Percentiles rank a stretch among this genome's conserved stretches.
Conservation (phyloP, 2,797 vertebrate genomes). For the Chlorospingus flavigularis region DNA sequence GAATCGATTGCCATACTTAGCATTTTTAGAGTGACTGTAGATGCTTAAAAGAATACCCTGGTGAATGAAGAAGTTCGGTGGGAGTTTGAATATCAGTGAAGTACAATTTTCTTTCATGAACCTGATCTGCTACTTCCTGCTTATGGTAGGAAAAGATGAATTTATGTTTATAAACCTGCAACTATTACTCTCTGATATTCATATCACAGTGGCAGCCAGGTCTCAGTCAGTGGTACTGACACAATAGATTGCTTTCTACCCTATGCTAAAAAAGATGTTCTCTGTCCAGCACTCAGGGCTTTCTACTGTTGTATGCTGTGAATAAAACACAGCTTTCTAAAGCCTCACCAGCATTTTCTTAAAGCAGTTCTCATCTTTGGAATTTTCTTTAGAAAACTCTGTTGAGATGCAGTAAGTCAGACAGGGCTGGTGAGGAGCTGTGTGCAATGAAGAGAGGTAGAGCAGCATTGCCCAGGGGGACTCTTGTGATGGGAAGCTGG, state of each 20-base stretch:
- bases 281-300: background rate
- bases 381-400: conserved; percentile 41
- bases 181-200: background rate
- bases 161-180: conserved; percentile 8
- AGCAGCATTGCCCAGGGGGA: background rate
- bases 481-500: background rate
- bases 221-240: background rate
- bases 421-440: background rate
- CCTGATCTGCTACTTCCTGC: background rate
- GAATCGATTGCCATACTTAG: background rate
- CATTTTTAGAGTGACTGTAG: background rate
- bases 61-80: background rate
- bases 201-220: background rate
- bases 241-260: background rate
- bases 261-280: background rate
- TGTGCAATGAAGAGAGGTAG: background rate
- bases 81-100: background rate
- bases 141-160: background rate
- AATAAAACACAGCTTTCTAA: conserved; percentile 24
- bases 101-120: background rate
- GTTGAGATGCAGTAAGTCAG: conserved; percentile 17
- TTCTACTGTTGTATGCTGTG: background rate
- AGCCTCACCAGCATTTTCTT: background rate
- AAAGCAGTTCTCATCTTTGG: conserved; percentile 13
- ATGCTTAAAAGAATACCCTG: background rate